Base-by-base conservation (phyloP, 2,797 vertebrate species). In the Moxostoma hubbsi region DNA sequence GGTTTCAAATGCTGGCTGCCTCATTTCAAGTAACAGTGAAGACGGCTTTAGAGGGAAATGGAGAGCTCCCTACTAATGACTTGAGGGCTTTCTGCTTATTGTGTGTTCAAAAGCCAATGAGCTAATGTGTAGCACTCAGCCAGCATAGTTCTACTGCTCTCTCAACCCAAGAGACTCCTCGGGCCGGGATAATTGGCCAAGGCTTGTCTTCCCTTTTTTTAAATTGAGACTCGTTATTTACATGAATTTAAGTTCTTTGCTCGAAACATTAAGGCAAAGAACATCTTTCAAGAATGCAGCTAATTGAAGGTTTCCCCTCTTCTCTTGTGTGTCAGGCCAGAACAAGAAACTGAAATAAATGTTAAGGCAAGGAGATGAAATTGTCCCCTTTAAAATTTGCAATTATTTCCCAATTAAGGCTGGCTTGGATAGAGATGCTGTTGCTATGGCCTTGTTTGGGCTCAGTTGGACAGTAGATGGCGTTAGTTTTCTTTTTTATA, bases 381-480 rank as follows among this genome's bases (percentile, higher is more conserved):
- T 80, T 83, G 79, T 83, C 80, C 70, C 80, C 77, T 71, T 82
- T 79, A 82, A 85, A 83, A 84, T 76, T 77, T 70, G 84, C 82
- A 89, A 89, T 87, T 85, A 87, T 87, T 88, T 86, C 70, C 82
- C 80, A 88, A 85, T 88, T 88, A 88, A 85, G 80, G 69, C 69
- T 51, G 55, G 73, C 81, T 82, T 49, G 73, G 36, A 82, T 83
- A 68, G 79, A 83, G 85, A 82, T 64, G 71, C 77, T 61, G 72
- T 59, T 80, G 65, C 66, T 80, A 63, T 49, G 51, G 53, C 49
- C 46, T 68, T 58, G 55, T 59, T 9, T 67, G 47, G 57, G 18
- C 10, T n/a, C 9, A 36, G 58, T 74, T 46, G 68, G 78, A 91
- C 95, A 95, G 94, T 94, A 96, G 95, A 95, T 95, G 95, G 95